These are phyloP conservation scores for Phthorimaea operculella DNA, from an alignment of 1,140 invertebrate genomes.

Conservation along the genomic window DNA sequence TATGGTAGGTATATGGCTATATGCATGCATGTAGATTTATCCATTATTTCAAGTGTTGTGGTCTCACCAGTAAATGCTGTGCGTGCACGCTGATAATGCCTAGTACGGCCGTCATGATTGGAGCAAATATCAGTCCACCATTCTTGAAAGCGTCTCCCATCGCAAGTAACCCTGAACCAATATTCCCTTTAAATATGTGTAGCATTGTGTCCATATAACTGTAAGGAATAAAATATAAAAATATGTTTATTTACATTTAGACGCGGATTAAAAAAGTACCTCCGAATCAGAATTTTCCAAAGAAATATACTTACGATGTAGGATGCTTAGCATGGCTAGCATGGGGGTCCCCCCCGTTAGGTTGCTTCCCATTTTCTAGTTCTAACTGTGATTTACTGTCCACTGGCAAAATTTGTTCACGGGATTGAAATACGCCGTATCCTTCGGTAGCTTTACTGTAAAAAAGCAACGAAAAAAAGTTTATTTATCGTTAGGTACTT, in stretches of 20 bases:
- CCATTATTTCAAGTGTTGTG: too few species aligned
- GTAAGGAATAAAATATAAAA: slow-evolving; percentile 11
- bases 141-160: slow-evolving; percentile 83
- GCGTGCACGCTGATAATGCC: slow-evolving; percentile 79
- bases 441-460: slow-evolving; percentile 16
- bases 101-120: slow-evolving; percentile 73
- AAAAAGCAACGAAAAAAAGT: background rate
- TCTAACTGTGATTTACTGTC: slow-evolving; percentile 20
- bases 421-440: slow-evolving; percentile 31
- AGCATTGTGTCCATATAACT: slow-evolving; percentile 79
- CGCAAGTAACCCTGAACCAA: slow-evolving; percentile 80
- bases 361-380: slow-evolving; percentile 19
- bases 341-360: background rate
- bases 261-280: too few species aligned
- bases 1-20: too few species aligned
- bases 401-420: slow-evolving; percentile 30
- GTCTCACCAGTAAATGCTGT: slow-evolving; percentile 76
- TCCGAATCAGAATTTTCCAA: background rate
- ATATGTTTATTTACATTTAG: too few species aligned
- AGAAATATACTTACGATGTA: slow-evolving; percentile 32
- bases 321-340: slow-evolving; percentile 32
- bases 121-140: slow-evolving; percentile 75
- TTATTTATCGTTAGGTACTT: too few species aligned
- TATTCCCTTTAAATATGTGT: slow-evolving; percentile 80
- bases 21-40: too few species aligned